Evolutionary conservation across 2,888 invertebrate species (phyloP).

Genomic region (Phengaris alcon): DNA sequence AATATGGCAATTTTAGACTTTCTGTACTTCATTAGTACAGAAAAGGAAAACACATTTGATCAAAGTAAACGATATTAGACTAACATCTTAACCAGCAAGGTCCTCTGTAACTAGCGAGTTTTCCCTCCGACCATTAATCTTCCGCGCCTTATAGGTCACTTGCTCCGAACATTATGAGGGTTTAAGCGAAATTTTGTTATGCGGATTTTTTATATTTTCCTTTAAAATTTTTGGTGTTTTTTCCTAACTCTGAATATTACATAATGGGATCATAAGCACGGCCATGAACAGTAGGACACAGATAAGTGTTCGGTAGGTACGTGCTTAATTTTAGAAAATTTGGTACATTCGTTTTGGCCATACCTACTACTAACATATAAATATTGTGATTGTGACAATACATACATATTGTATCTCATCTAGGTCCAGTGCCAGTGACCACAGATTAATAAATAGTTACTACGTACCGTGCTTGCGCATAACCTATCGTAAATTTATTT

Average conservation of each 20-base stretch:
- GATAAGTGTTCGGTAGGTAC: too few species aligned
- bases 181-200: not conserved
- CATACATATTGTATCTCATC: not conserved
- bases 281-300: too few species aligned
- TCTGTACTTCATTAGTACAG: not conserved
- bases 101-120: conserved; percentile 16
- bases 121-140: conserved; percentile 14
- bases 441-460: too few species aligned
- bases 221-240: too few species aligned
- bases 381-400: not conserved
- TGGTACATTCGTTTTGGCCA: too few species aligned
- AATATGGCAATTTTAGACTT: too few species aligned
- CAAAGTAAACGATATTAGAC: not conserved
- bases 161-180: conserved; percentile 9
- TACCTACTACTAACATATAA: too few species aligned
- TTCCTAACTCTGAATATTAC: too few species aligned
- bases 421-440: not conserved
- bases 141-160: conserved; percentile 18
- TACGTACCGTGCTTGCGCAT: not conserved
- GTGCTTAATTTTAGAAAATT: too few species aligned
- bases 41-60: not conserved
- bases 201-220: not conserved
- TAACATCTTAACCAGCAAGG: conserved; percentile 14
- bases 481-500: not conserved
- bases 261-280: too few species aligned